Percentiles rank a stretch among this genome's conserved stretches.
Conservation (phyloP, 2,797 vertebrate species). For the Pseudochirops corinnae region DNA sequence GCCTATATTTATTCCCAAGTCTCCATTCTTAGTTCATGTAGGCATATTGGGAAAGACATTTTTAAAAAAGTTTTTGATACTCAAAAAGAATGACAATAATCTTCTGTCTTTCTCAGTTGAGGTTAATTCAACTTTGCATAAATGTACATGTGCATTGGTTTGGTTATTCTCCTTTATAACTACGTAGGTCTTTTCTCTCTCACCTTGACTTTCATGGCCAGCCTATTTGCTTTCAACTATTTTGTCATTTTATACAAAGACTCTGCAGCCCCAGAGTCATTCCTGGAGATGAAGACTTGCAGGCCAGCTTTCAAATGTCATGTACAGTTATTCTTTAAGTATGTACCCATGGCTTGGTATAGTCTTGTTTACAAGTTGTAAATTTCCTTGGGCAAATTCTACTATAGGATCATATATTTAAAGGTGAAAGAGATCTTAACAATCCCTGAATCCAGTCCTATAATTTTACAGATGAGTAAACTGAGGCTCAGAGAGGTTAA, state of each 20-base stretch:
- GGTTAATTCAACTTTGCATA: not conserved
- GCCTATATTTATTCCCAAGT: not conserved
- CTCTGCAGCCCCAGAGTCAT: not conserved
- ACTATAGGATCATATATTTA: not conserved
- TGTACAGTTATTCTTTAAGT: not conserved
- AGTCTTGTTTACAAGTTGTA: slow-evolving; percentile 2
- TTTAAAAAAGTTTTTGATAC: not conserved
- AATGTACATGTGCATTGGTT: not conserved
- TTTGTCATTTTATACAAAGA: slow-evolving; percentile 29
- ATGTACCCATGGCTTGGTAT: not conserved
- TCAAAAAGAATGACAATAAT: not conserved
- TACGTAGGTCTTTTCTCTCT: not conserved
- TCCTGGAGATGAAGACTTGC: not conserved
- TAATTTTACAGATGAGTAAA: not conserved
- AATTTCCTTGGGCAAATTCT: slow-evolving; percentile 24
- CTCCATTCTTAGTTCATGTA: slow-evolving; percentile 11
- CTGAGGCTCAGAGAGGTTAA: not conserved
- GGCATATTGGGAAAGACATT: not conserved
- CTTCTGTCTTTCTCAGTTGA: not conserved
- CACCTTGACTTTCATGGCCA: not conserved
- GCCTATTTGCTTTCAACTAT: not conserved
- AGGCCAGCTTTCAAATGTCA: not conserved
- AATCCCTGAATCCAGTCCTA: not conserved
- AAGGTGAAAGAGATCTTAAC: not conserved
- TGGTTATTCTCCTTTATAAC: slow-evolving; percentile 24